A percentile compares a stretch with the other conserved stretches of the same genome.
Conservation (phyloP, 2,888 invertebrate species). For the Hydroisotoma schaefferi region DNA sequence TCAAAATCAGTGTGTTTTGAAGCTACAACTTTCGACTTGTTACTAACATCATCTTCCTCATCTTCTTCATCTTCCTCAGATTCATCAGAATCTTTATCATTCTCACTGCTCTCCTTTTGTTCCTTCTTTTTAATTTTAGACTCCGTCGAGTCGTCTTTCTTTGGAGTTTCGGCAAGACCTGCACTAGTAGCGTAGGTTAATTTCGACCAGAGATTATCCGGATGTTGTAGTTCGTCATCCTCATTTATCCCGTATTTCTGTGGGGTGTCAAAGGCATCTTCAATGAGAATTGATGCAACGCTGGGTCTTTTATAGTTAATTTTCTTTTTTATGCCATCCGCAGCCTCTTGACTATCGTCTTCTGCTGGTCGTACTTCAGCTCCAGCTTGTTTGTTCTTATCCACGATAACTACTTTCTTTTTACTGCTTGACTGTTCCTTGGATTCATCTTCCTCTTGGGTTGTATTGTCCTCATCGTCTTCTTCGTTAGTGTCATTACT, state of each 20-base stretch:
- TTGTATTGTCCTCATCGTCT: slow-evolving; percentile 9
- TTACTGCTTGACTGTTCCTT: neutral
- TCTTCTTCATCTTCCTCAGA: slow-evolving; percentile 11
- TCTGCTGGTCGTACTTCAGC: slow-evolving; percentile 6
- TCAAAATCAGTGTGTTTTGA: neutral
- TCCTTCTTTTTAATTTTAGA: slow-evolving; percentile 7
- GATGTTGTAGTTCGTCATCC: slow-evolving; percentile 25
- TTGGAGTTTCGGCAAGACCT: slow-evolving; percentile 13
- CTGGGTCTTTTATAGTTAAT: slow-evolving; percentile 2
- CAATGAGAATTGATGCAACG: neutral
- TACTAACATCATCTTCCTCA: neutral
- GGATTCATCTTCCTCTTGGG: slow-evolving; percentile 3
- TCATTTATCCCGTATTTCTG: too few relatives aligned
- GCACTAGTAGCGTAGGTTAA: slow-evolving; percentile 24
- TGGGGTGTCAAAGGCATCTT: slow-evolving; percentile 4
- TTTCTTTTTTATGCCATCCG: slow-evolving; percentile 5
- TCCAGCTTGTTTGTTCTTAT: slow-evolving; percentile 10
- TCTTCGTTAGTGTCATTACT: slow-evolving; percentile 1
- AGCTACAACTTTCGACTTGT: neutral
- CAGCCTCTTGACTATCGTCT: neutral
- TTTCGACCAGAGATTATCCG: slow-evolving; percentile 23
- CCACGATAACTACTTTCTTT: slow-evolving; percentile 2
- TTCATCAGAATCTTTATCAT: neutral
- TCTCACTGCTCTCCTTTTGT: slow-evolving; percentile 1
- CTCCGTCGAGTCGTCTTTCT: neutral